phyloP scores from a whole-genome alignment of 2,888 invertebrate genomes.

The Seira musarum region DNA sequence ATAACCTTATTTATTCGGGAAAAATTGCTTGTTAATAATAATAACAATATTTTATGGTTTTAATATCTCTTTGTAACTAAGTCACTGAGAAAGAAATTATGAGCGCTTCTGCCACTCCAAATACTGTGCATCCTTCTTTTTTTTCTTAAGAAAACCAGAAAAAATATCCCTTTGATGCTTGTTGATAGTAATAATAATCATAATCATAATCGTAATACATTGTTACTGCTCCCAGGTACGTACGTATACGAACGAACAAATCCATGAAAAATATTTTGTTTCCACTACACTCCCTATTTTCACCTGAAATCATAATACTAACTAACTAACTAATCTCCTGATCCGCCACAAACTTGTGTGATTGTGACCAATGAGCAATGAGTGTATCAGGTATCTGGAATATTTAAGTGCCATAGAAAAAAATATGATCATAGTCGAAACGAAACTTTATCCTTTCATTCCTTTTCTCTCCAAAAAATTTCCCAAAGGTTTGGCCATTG shows the following conservation, averaged over 20 bases:
- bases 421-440: neutral
- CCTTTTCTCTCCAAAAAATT: neutral
- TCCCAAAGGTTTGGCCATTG: constrained; percentile 3
- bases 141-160: neutral
- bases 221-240: constrained; percentile 16
- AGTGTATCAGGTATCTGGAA: constrained; percentile 34
- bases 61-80: constrained; percentile 37
- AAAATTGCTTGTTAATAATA: constrained; percentile 19
- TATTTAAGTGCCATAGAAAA: neutral
- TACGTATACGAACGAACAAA: too few relatives aligned
- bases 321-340: neutral
- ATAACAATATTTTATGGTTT: constrained; percentile 45
- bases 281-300: constrained; percentile 18
- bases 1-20: constrained; percentile 5
- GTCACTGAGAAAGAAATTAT: neutral
- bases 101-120: constrained; percentile 2
- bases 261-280: constrained; percentile 20
- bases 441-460: constrained; percentile 2
- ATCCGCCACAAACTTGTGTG: neutral
- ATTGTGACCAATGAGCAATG: constrained; percentile 37
- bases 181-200: constrained; percentile 18
- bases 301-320: too few relatives aligned
- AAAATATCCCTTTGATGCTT: constrained; percentile 8
- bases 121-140: neutral
- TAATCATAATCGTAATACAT: constrained; percentile 22